Evolutionary conservation across 2,113 vertebrate species (phyloP), one percentile per base, ranked within the genome.

Genomic region (Leptobrachium leishanense): DNA sequence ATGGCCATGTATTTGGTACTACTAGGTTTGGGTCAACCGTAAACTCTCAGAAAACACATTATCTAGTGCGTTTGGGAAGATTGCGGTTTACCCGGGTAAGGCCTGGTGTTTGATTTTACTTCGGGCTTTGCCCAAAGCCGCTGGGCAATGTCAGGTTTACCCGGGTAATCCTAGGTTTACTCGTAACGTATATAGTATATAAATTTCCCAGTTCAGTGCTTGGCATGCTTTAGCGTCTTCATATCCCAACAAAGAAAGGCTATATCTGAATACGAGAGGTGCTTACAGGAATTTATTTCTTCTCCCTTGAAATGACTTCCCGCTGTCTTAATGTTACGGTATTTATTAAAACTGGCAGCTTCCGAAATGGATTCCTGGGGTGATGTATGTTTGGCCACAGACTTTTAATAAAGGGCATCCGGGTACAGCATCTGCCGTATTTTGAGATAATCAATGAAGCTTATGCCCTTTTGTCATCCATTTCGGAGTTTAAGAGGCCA

Each of bases 331-430:
- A 42, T 20, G 6, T 62, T n/a, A 12, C 2, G 40, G 2, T 59
- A 55, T 55, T 73, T 73, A 73, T 73, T 43, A 62, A 43, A 73
- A 20, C 54, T 73, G 72, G 40, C 72, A 73, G 10, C 12, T 15
- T 73, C n/a, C 11, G 54, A 43, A 62, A 72, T 72, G 54, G 39
- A 55, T 40, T 72, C 50, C 5, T 13, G 11, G 41, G 46, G 53
- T 41, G 53, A 55, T 72, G n/a, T 10, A 55, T 41, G 55, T n/a
- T 62, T 73, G 39, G 72, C 40, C 12, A 43, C 10, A 53, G 39
- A 9, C 40, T 43, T 59, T 59, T 59, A 74, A n/a, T 74, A 73
- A 72, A 54, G 69, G 50, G 31, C 40, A 43, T 46, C 39, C 8
- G 41, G 50, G 44, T 40, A 55, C 46, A 53, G 50, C 50, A 54